Conservation (phyloP, 2,113 vertebrate genomes). For the Macaca mulatta region DNA sequence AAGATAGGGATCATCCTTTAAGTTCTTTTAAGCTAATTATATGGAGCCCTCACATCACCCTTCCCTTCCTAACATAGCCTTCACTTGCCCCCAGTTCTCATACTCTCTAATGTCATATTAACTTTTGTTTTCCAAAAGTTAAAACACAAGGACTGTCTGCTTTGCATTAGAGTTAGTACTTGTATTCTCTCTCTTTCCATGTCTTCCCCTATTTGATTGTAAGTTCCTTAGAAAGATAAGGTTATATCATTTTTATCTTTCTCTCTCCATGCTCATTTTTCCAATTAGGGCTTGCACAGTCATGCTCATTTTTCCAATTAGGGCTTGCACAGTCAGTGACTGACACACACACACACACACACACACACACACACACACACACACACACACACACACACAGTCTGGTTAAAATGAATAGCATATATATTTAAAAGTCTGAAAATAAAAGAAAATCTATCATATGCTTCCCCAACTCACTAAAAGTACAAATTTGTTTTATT, state of each 20-base stretch:
- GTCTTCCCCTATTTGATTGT: not conserved
- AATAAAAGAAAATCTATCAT: conserved; percentile 23
- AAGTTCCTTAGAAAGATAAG: not conserved
- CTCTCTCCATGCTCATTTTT: not conserved
- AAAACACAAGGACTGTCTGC: not conserved
- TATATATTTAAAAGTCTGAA: not conserved
- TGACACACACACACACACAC: too few species aligned
- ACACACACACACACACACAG: not conserved
- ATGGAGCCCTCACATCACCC: not conserved
- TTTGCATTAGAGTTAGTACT: not conserved
- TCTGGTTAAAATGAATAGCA: not conserved
- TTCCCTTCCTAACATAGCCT: not conserved
- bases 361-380: not conserved
- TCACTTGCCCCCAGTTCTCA: not conserved
- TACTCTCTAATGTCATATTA: not conserved
- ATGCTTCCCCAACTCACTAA: not conserved
- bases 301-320: not conserved
- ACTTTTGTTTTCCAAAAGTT: not conserved
- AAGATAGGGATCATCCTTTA: not conserved
- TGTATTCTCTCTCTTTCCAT: not conserved
- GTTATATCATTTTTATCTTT: not conserved
- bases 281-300: not conserved
- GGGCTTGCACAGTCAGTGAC: not conserved
- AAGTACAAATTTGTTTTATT: not conserved
- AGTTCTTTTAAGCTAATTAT: not conserved